Base-by-base conservation (phyloP, 2,888 invertebrate genomes). In the Metellina segmentata region DNA sequence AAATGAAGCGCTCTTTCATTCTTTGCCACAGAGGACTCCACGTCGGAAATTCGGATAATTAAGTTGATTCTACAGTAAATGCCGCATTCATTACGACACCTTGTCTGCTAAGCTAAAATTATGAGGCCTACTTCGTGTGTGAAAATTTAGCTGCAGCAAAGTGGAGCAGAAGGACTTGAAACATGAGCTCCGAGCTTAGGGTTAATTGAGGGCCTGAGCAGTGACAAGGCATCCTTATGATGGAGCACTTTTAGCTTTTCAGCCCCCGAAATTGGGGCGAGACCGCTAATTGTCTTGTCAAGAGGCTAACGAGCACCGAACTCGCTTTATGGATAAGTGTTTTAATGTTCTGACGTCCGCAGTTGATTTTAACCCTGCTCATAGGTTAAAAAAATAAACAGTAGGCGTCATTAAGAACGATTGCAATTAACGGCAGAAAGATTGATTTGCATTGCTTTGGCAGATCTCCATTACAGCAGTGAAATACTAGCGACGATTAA, bases 221-320 rank as follows among this genome's bases (percentile, higher is more conserved):
- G 87, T 82, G 91, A 91, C 91, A 90, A 90, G 85, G 61, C 74
- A 75, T 74, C 75, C 81, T 91, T 86, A 91, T 91, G 87, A 91
- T 87, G 87, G 85, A 90, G 90, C 81, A 91, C 91, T 91, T 82
- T 87, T 87, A 82, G 86, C 86, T 87, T 91, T 61, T 82, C 71
- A 75, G 81, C 61, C 75, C 79, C 61, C 61, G 72, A 90, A 90
- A 90, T 90, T 81, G 75, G 90, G 81, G 77, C 82, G 71, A 81
- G 91, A 87, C 87, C 86, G 81, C 91, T 91, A 91, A 91, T 91
- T 91, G 91, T 82, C 91, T 91, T 91, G 91, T 87, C 91, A 91
- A 85, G 70, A 77, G 82, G 82, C 86, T 91, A 91, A 91, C 86
- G 91, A 91, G 85, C 85, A 49, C 70, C 51, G 16, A 71, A 48